Conservation (phyloP, 2,113 vertebrate species). For the Lichenostomus cassidix region DNA sequence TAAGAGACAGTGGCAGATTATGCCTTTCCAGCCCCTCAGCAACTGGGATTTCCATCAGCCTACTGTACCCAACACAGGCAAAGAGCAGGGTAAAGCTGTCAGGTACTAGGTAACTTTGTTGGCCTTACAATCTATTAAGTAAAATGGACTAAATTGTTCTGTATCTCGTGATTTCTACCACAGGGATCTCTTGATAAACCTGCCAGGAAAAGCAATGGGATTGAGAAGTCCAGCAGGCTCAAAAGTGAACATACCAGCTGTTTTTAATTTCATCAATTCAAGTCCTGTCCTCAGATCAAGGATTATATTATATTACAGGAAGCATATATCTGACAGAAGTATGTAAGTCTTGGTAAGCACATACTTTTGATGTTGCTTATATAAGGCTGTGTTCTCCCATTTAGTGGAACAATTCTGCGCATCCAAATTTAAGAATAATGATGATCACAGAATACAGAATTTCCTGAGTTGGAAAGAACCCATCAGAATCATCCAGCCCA, state of each 20-base stretch:
- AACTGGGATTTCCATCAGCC: not conserved
- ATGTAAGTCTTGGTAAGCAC: not conserved
- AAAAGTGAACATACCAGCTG: not conserved
- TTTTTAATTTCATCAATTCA: not conserved
- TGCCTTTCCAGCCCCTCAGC: not conserved
- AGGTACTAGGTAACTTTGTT: not conserved
- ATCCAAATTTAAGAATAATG: not conserved
- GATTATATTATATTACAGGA: not conserved
- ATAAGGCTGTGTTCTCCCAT: not conserved
- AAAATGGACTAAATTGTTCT: not conserved
- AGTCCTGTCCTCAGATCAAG: not conserved
- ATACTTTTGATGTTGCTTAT: not conserved
- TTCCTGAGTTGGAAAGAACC: not conserved
- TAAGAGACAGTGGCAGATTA: not conserved
- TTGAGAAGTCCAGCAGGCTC: not conserved
- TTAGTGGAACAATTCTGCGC: not conserved
- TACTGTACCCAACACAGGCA: not conserved
- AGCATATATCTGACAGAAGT: not conserved
- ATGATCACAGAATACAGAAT: not conserved
- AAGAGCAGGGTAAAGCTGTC: not conserved
- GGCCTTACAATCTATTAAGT: not conserved
- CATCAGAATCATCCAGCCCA: fast-evolving
- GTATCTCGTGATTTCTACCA: fast-evolving
- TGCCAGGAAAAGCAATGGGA: not conserved
- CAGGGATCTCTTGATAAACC: not conserved